Evolutionary conservation across 2,113 vertebrate genomes (phyloP).

Genomic region (Gnathonemus longibarbis): DNA sequence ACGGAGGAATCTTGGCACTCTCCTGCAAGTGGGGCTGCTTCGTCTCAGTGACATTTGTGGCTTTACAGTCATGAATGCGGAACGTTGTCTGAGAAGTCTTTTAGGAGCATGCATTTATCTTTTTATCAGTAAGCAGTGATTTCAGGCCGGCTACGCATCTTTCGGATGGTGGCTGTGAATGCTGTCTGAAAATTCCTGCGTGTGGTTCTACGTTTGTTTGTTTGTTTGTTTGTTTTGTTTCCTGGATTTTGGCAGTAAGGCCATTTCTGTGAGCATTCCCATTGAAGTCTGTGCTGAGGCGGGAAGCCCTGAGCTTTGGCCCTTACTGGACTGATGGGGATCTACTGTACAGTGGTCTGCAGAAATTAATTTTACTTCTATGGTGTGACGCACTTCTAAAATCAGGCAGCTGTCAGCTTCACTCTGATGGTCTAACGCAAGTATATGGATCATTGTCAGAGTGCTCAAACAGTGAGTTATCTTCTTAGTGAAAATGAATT

Average conservation of each 20-base stretch:
- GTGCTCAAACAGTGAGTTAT: not conserved
- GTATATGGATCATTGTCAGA: not conserved
- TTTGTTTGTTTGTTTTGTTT: not conserved
- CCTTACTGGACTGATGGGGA: not conserved
- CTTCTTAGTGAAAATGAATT: not conserved
- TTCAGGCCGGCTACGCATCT: not conserved
- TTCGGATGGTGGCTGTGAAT: not conserved
- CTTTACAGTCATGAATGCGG: not conserved
- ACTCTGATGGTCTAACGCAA: not conserved
- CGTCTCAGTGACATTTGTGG: not conserved
- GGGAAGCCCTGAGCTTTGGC: not conserved
- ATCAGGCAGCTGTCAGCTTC: not conserved
- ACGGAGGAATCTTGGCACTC: not conserved
- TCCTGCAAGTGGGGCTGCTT: not conserved
- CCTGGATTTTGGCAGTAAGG: not conserved
- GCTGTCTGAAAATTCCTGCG: not conserved
- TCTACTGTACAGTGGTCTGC: not conserved
- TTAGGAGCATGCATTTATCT: not conserved
- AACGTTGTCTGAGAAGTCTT: not conserved
- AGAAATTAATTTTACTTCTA: not conserved
- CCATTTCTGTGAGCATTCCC: not conserved
- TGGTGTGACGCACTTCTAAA: not conserved
- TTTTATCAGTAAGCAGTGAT: not conserved
- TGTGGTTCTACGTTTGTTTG: not conserved
- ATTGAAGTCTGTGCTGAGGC: not conserved